Evolutionary conservation across 2,797 vertebrate genomes (phyloP).

Genomic region (Anguilla pacifica): DNA sequence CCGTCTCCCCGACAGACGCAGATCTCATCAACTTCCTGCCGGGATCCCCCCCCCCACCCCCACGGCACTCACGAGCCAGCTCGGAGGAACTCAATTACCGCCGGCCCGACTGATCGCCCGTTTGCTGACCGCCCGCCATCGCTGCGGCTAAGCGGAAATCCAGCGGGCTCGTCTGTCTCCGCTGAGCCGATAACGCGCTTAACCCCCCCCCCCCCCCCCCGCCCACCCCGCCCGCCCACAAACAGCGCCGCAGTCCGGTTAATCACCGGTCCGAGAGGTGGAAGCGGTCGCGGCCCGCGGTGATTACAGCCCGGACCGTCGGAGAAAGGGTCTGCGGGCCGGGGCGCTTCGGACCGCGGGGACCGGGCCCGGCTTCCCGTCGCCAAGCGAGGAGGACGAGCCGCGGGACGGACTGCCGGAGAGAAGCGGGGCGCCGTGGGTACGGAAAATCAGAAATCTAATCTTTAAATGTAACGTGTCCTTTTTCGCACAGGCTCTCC

Average conservation of each 20-base stretch:
- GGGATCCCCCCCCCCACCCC: not conserved
- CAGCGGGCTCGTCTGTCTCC: not conserved
- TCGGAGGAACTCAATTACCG: slow-evolving; percentile 12
- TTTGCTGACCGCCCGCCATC: not conserved
- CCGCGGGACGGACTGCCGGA: not conserved
- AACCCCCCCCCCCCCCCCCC: not conserved
- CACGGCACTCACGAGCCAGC: not conserved
- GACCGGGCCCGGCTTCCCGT: not conserved
- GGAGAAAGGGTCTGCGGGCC: too few species aligned
- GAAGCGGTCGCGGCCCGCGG: not conserved
- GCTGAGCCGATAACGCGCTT: not conserved
- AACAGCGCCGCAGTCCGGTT: not conserved
- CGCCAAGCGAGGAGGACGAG: not conserved
- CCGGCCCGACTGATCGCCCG: not conserved
- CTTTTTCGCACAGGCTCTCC: not conserved
- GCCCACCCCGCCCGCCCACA: too few species aligned
- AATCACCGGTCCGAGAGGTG: not conserved
- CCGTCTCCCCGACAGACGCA: not conserved
- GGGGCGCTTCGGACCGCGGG: not conserved
- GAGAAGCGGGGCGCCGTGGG: not conserved
- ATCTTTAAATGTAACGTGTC: not conserved
- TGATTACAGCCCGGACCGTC: not conserved
- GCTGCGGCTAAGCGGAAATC: slow-evolving; percentile 2
- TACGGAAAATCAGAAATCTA: not conserved
- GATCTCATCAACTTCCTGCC: not conserved